Conservation (phyloP, 2,797 vertebrate species). For the Etheostoma perlongum region DNA sequence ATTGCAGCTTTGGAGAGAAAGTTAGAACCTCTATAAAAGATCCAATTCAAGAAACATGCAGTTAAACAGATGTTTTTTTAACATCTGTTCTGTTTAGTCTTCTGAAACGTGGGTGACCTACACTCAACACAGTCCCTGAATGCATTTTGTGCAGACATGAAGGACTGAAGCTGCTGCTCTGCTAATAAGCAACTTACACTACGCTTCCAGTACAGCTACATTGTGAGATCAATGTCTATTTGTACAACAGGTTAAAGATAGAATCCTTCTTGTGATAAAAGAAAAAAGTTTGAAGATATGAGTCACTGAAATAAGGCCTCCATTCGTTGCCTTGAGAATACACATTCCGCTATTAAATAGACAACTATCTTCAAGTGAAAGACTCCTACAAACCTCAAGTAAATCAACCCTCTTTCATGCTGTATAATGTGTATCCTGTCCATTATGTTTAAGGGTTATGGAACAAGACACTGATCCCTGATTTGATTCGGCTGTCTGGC, state of each 20-base stretch:
- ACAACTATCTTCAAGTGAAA: background rate
- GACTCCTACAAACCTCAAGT: background rate
- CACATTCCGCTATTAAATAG: background rate
- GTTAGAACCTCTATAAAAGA: constrained; percentile 41
- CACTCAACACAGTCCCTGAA: background rate
- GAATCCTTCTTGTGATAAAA: background rate
- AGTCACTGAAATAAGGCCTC: background rate
- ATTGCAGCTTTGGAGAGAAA: constrained; percentile 38
- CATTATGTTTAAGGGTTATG: background rate
- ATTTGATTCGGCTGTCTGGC: background rate
- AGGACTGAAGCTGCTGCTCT: background rate
- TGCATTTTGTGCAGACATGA: background rate
- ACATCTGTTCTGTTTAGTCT: background rate
- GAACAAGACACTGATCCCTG: background rate
- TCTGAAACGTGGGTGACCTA: background rate
- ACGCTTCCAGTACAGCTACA: too few species aligned
- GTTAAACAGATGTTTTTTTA: constrained; percentile 26
- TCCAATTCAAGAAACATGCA: constrained; percentile 45
- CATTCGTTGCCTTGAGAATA: background rate
- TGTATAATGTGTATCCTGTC: background rate
- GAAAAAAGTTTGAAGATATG: background rate
- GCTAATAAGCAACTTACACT: background rate
- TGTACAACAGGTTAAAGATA: background rate
- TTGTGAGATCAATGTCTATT: background rate
- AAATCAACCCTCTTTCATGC: background rate